Base-by-base conservation (phyloP, 2,888 invertebrate species). In the Acanthosepion pharaonis region DNA sequence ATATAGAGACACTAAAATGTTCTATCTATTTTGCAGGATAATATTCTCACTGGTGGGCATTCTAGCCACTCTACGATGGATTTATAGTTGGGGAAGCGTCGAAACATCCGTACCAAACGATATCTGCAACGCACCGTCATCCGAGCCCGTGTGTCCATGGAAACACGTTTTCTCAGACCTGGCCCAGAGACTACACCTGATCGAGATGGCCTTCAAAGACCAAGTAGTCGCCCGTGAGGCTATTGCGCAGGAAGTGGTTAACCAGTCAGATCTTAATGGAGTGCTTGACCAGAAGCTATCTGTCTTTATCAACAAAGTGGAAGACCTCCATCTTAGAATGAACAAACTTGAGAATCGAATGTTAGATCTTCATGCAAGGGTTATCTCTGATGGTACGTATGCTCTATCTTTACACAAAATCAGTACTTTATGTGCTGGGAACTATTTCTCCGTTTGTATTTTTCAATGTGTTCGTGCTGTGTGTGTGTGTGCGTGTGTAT, bases 121-220 rank as follows among this genome's bases (percentile, higher is more conserved):
- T 55, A 33, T 92, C 42, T 94, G 94, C 49, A 94, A 94, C 78
- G 49, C 48, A 42, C 33, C 92, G 20, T 78, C 94, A 91, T 91
- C 93, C 20, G 94, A 94, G 15, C 95, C 95, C 48, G 49, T 94
- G 23, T 96, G 96, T 94, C 96, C 96, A 18, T 96, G 96, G 96
- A 95, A 96, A 94, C 94, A 95, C 94, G 96, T 96, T 55, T 95
- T 96, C 94, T 96, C 96, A 33, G 96, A 96, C 94, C 94, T 97
- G 64, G 95, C 96, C 94, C 96, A 96, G 94, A 95, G 96, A 23
- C 95, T 97, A 25, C 96, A 96, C 23, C 95, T 96, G 18, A 95
- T 96, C 55, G 97, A 97, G 95, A 96, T 96, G 95, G 96, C 96
- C 3, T 96, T 96, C 95, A 96, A 96, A 91, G 96, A 97, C 94